Conservation (phyloP, 2,797 vertebrate species). For the Lacerta agilis region DNA sequence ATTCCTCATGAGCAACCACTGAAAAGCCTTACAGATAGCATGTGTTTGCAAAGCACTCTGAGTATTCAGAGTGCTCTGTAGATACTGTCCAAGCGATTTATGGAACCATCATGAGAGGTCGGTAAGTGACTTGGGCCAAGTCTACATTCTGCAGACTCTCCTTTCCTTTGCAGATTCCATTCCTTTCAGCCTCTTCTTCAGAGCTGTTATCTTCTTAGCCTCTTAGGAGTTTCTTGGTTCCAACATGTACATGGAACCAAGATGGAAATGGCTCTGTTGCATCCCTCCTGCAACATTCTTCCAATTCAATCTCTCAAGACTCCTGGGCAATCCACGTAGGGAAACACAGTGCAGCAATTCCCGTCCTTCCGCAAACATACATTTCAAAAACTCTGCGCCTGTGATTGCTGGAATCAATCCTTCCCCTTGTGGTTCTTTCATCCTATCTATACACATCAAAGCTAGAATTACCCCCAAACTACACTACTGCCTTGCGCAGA, state of each 20-base stretch:
- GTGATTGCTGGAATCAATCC: background rate
- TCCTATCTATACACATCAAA: background rate
- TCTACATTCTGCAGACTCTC: background rate
- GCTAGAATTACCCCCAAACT: background rate
- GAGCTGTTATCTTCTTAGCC: background rate
- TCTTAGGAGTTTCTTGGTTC: background rate
- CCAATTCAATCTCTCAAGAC: background rate
- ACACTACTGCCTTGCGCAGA: background rate
- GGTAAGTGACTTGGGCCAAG: background rate
- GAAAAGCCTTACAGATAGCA: too few species aligned
- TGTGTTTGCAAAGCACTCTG: background rate
- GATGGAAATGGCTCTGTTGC: background rate
- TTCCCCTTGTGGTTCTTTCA: background rate
- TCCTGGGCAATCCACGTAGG: background rate
- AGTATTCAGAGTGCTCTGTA: background rate
- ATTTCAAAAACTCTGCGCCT: background rate
- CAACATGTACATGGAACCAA: background rate
- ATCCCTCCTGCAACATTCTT: background rate
- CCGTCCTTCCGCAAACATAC: background rate
- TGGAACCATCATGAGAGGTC: background rate
- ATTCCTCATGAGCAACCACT: too few species aligned
- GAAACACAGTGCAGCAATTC: background rate
- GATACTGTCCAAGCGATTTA: background rate
- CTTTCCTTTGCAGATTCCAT: background rate
- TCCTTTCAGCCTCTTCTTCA: background rate